Evolutionary conservation across 2,797 vertebrate species (phyloP), one percentile per base, ranked within the genome.

Genomic region (Molossus molossus): DNA sequence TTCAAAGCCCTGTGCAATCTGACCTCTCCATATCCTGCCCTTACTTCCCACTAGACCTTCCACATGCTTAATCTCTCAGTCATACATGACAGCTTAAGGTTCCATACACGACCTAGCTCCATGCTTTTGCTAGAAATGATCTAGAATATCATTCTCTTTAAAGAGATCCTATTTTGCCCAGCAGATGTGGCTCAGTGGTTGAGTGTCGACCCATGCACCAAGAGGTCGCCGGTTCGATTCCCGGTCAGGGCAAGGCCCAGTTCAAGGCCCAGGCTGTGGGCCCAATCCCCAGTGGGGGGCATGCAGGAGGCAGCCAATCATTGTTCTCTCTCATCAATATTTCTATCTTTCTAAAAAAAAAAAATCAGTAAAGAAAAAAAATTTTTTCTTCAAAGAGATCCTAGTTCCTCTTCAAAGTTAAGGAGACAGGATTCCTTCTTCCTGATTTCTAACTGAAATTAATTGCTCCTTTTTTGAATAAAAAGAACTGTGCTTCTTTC

Each of bases 371-470:
- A 45, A 45, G 40, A 45, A 45, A 45, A 40, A 45, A 45, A 45
- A 45, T 45, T 45, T 45, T 69, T 86, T 87, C 58, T 86, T 87
- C 58, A 73, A 88, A 21, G 48, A 73, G 48, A 91, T 53, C 17
- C 21, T 72, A 67, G 73, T 83, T 37, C 57, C 21, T 83, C 25
- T 67, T 48, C 70, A 67, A 73, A 67, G n/a, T 90, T 95, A 77
- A 81, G n/a, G 48, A 88, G 10, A 82, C 17, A 93, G n/a, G 20
- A 82, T 10, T 83, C 40, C n/a, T 85, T 60, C 89, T 75, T 90
- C 57, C 45, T 45, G 6, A 82, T 86, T 17, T 87, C 87, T 40
- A 89, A 37, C 12, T 82, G 33, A 45, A 45, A 45, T 45, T 45
- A 45, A 45, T 45, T 45, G 40, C 40, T 45, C 40, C 40, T 45